Evolutionary conservation across 2,888 invertebrate genomes (phyloP).

Genomic region (Caradrina kadenii): DNA sequence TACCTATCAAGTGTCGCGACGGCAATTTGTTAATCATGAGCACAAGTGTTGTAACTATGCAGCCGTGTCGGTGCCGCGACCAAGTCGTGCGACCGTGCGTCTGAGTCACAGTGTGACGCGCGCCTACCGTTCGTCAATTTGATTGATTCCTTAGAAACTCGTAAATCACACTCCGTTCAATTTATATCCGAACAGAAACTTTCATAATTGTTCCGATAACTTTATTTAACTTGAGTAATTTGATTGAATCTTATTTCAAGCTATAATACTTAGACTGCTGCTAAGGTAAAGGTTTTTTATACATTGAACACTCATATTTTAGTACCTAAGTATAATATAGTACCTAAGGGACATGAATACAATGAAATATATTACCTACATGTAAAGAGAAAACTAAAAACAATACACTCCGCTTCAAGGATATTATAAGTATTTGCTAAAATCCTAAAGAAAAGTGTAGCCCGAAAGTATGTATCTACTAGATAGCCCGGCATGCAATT

Average conservation of each 20-base stretch:
- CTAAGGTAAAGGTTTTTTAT: neutral
- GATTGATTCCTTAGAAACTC: constrained; percentile 56
- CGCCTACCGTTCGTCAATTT: constrained; percentile 31
- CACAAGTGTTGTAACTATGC: neutral
- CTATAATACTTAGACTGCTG: neutral
- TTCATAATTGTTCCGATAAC: constrained; percentile 47
- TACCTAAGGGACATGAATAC: no score
- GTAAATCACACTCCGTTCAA: constrained; percentile 48
- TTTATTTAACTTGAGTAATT: constrained; percentile 35
- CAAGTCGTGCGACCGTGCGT: neutral
- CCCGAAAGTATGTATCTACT: no score
- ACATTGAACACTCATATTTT: neutral
- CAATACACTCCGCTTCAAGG: no score
- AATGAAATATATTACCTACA: no score
- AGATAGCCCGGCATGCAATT: neutral
- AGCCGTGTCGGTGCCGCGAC: no score
- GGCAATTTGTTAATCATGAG: no score
- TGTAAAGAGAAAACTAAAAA: no score
- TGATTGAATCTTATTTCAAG: constrained; percentile 21
- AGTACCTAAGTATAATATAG: no score
- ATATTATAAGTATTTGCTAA: no score
- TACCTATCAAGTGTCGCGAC: neutral
- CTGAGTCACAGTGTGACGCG: neutral
- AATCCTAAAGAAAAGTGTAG: no score
- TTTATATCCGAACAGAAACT: constrained; percentile 42